Evolutionary conservation across 53 echinoderm and acorn worm genomes (phyloP), one percentile per base, ranked within the genome.

Genomic region (Astropecten irregularis): DNA sequence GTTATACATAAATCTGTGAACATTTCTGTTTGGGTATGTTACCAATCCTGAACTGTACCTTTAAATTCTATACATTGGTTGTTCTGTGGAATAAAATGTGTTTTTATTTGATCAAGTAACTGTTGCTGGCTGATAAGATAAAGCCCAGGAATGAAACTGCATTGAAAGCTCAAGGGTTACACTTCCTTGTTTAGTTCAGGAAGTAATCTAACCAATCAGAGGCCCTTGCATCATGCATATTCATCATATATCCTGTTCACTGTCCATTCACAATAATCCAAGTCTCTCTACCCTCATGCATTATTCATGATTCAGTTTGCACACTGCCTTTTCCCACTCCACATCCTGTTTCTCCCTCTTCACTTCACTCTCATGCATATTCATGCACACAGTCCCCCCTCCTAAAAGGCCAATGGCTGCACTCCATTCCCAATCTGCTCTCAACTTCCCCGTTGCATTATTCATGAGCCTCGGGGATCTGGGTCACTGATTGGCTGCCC

Each of bases 401-500:
- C n/a, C n/a, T n/a, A n/a, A n/a, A n/a, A n/a, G n/a, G n/a, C n/a
- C n/a, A n/a, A n/a, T n/a, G n/a, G n/a, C n/a, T n/a, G n/a, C 42
- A 42, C 6, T 8, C 42, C 42, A 42, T 11, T 42, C 42, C 6
- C 42, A 6, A 8, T 42, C 42, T 11, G 6, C 42, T 6, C 42
- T 42, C 42, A 42, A 42, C 42, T 42, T 42, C 42, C 42, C 42
- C 42, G 42, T 42, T 68, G 68, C 42, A 68, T 68, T 1, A 68
- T 68, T 42, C 68, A 68, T 68, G 42, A 23, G 42, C 8, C 22
- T 11, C 53, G 30, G 61, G 46, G 35, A 79, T 79, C 79, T 30
- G 20, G 79, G 61, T 62, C 79, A 61, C 61, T 31, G 79, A 79
- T 79, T 79, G 79, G 79, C 79, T 79, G 79, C 3, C 22, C 31